Evolutionary conservation across 2,888 invertebrate genomes (phyloP).

Genomic region (Baronia brevicornis): DNA sequence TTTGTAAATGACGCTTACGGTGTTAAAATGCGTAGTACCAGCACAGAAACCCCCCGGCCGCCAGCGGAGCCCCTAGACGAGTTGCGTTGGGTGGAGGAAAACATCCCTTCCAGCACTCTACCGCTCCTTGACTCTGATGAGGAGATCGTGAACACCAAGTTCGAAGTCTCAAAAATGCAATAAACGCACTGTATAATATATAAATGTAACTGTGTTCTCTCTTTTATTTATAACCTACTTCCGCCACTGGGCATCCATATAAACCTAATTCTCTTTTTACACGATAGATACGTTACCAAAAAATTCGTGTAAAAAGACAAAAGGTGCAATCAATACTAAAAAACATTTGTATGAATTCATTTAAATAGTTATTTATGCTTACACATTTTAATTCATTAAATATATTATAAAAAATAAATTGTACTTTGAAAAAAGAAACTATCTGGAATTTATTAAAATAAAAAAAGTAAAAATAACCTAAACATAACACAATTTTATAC

Average conservation of each 20-base stretch:
- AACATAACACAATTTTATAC: no score
- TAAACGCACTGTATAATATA: constrained; percentile 45
- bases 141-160: constrained; percentile 89
- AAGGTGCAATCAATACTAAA: no score
- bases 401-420: no score
- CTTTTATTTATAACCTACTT: constrained; percentile 38
- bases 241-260: no score
- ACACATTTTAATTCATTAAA: no score
- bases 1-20: constrained; percentile 92
- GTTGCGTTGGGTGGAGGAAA: constrained; percentile 93
- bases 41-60: constrained; percentile 30
- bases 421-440: no score
- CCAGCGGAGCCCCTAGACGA: constrained; percentile 40
- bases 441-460: no score
- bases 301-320: no score
- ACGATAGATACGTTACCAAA: no score
- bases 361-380: no score
- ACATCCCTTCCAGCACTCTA: constrained; percentile 87
- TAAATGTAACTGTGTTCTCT: constrained; percentile 19
- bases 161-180: constrained; percentile 93
- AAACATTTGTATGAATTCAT: no score
- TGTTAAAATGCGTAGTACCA: constrained; percentile 81
- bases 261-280: no score
- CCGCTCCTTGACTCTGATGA: constrained; percentile 83
- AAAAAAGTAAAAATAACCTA: constrained; percentile 5